Percentiles rank a stretch among this genome's conserved stretches.
These are phyloP conservation scores for Cenopis cana DNA, from an alignment of 2,888 invertebrate genomes.

Conservation along the genomic window DNA sequence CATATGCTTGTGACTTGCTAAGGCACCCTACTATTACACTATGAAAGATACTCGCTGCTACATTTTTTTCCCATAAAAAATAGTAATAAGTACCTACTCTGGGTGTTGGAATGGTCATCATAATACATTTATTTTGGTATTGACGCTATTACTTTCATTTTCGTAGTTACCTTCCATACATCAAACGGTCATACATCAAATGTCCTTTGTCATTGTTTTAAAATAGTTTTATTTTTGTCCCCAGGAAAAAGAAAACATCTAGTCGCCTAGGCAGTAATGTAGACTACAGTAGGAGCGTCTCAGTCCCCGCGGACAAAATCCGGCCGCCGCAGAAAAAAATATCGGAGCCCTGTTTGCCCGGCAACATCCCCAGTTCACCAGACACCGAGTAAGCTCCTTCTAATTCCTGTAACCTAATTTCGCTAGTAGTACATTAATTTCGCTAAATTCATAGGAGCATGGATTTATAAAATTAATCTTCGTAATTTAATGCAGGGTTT, in stretches of 20 bases:
- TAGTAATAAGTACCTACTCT: too few relatives aligned
- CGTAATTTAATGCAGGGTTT: constrained; percentile 28
- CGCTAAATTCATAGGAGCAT: constrained; percentile 45
- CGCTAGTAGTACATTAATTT: constrained; percentile 34
- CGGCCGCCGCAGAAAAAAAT: constrained; percentile 76
- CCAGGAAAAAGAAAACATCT: constrained; percentile 90
- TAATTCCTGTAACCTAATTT: constrained; percentile 11
- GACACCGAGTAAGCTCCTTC: constrained; percentile 87
- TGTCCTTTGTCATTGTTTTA: too few relatives aligned
- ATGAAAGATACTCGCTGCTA: too few relatives aligned
- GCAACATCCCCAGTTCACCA: constrained; percentile 87
- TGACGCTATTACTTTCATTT: too few relatives aligned
- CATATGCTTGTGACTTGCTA: too few relatives aligned
- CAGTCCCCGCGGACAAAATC: constrained; percentile 93
- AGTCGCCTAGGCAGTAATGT: constrained; percentile 85
- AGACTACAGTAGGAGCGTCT: constrained; percentile 94
- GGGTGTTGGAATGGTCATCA: too few relatives aligned
- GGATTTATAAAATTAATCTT: constrained; percentile 42
- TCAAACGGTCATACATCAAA: too few relatives aligned
- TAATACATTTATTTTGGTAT: too few relatives aligned
- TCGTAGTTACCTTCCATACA: too few relatives aligned
- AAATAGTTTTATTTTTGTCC: not conserved
- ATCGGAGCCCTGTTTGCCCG: constrained; percentile 83
- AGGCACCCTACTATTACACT: too few relatives aligned
- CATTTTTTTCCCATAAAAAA: too few relatives aligned